phyloP scores from a whole-genome alignment of 2,888 invertebrate genomes.

The Tillus elongatus region DNA sequence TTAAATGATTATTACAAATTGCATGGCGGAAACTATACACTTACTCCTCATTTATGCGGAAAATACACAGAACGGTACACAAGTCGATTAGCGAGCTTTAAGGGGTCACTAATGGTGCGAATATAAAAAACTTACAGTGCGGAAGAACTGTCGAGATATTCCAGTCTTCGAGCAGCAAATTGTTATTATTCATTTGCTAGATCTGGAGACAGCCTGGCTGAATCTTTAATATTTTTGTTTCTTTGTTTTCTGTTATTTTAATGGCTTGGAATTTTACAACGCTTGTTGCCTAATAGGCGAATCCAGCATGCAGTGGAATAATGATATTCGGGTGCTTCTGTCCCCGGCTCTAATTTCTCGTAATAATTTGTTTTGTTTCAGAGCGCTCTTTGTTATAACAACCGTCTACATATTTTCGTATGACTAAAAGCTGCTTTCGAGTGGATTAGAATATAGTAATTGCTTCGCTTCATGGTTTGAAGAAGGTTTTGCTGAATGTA shows the following conservation, averaged over 20 bases:
- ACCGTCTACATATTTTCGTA: too few species aligned
- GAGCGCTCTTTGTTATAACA: too few species aligned
- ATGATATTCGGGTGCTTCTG: too few species aligned
- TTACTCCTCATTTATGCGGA: too few species aligned
- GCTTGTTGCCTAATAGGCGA: conserved; percentile 1
- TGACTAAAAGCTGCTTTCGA: too few species aligned
- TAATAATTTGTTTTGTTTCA: too few species aligned
- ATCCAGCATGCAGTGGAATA: not conserved
- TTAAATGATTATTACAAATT: too few species aligned
- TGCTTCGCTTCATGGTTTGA: too few species aligned
- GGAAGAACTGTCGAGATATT: not conserved
- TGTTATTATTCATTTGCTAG: conserved; percentile 9
- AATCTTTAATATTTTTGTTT: not conserved
- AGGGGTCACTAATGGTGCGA: conserved; percentile 10
- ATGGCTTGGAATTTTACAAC: conserved; percentile 7
- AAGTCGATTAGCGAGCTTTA: conserved; percentile 6
- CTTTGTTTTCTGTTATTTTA: conserved; percentile 8
- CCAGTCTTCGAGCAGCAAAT: not conserved
- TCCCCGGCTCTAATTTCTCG: not conserved
- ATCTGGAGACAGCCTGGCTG: not conserved
- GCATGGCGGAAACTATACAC: too few species aligned
- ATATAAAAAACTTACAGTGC: not conserved
- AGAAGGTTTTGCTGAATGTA: too few species aligned
- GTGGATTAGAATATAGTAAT: too few species aligned
- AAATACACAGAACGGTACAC: too few species aligned